Evolutionary conservation across 2,113 vertebrate genomes (phyloP).

Genomic region (human (Homo sapiens)): DNA sequence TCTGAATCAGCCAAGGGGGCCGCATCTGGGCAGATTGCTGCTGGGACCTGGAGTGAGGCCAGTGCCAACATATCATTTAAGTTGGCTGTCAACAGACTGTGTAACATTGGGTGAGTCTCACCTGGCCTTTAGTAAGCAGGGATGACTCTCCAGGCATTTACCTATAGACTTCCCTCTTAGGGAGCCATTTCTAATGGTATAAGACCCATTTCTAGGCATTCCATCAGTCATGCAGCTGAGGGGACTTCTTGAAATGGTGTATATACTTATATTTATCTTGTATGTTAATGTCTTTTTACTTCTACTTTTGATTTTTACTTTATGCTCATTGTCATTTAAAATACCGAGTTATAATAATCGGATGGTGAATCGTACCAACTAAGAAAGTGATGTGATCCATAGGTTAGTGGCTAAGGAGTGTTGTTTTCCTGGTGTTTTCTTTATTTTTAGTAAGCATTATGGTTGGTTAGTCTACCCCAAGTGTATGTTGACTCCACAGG

Average conservation of each 20-base stretch:
- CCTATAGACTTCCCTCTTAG: not conserved
- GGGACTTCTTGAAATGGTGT: not conserved
- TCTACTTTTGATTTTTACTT: not conserved
- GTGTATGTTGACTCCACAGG: not conserved
- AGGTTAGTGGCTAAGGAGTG: not conserved
- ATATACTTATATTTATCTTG: not conserved
- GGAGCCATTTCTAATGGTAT: not conserved
- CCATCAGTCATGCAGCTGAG: not conserved
- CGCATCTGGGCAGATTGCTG: not conserved
- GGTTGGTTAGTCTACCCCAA: not conserved
- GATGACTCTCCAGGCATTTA: not conserved
- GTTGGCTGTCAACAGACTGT: not conserved
- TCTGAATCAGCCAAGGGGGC: not conserved
- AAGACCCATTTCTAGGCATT: not conserved
- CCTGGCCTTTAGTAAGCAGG: not conserved
- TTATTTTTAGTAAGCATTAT: not conserved
- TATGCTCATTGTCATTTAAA: slow-evolving; percentile 1
- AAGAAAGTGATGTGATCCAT: not conserved
- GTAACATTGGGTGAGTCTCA: slow-evolving; percentile 20
- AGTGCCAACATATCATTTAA: slow-evolving; percentile 11
- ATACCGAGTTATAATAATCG: not conserved
- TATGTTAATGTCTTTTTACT: not conserved
- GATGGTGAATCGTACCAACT: not conserved
- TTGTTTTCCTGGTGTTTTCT: slow-evolving; percentile 12
- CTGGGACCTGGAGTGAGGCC: not conserved